Percentiles rank a stretch among this genome's conserved stretches.
Conservation (phyloP, 2,113 vertebrate genomes). For the Notarius quadriscutis region DNA sequence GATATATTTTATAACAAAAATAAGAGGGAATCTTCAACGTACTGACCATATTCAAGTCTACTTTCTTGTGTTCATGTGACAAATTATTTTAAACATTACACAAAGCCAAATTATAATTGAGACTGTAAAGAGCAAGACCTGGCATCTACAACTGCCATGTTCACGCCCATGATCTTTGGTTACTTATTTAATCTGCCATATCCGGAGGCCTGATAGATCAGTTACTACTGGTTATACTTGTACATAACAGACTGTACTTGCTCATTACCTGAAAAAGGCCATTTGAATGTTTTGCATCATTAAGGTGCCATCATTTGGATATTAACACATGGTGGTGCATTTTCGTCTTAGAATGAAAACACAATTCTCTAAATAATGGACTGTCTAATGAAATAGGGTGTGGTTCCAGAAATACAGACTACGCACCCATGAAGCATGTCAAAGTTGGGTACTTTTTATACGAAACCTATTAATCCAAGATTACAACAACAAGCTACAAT, state of each 20-base stretch:
- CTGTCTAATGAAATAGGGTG: not conserved
- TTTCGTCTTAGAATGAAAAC: not conserved
- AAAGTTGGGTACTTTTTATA: not conserved
- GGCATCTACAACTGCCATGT: slow-evolving; percentile 67
- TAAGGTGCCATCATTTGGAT: not conserved
- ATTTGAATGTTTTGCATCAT: not conserved
- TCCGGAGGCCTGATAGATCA: slow-evolving; percentile 67
- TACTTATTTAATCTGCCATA: slow-evolving; percentile 68
- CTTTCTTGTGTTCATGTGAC: not conserved
- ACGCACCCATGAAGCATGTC: not conserved
- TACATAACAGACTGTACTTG: slow-evolving; percentile 44
- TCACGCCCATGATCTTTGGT: slow-evolving; percentile 70
- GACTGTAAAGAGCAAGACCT: slow-evolving; percentile 37
- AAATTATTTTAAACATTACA: slow-evolving; percentile 1
- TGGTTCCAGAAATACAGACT: not conserved
- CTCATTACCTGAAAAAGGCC: not conserved
- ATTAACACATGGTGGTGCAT: not conserved
- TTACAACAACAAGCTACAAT: not conserved
- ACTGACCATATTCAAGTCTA: not conserved
- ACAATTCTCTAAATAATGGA: not conserved
- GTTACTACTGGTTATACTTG: slow-evolving; percentile 64
- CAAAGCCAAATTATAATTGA: slow-evolving; percentile 45
- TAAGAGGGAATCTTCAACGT: not conserved
- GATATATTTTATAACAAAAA: not conserved
- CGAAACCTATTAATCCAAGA: not conserved